Evolutionary conservation across 2,797 vertebrate genomes (phyloP).

Genomic region (Thamnophis elegans): DNA sequence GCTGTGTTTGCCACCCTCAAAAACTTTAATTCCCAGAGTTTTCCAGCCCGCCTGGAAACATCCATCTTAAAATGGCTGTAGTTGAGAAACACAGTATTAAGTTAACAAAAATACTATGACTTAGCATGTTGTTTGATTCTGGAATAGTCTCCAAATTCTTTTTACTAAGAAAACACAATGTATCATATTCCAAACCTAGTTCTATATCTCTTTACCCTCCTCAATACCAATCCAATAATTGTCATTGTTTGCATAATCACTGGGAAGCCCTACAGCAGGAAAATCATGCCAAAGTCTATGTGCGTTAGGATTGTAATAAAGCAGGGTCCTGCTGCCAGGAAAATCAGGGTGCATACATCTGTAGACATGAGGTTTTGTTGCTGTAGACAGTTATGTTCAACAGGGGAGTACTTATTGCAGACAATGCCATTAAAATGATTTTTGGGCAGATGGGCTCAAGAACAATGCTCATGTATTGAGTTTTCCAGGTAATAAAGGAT

Average conservation of each 20-base stretch:
- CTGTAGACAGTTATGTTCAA: neutral
- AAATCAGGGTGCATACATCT: neutral
- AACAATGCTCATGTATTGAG: neutral
- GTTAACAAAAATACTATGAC: neutral
- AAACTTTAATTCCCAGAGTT: neutral
- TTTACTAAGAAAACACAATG: neutral
- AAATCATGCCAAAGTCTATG: neutral
- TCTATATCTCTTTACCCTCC: neutral
- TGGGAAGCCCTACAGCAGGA: neutral
- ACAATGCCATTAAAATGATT: neutral
- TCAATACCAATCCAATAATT: neutral
- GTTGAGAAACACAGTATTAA: neutral
- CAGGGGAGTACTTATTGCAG: neutral
- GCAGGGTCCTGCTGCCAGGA: neutral
- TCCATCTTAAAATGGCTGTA: neutral
- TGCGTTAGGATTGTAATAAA: neutral
- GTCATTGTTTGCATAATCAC: neutral
- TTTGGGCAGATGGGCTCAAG: neutral
- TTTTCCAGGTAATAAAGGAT: neutral
- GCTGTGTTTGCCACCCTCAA: neutral
- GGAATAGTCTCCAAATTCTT: neutral
- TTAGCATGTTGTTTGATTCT: neutral
- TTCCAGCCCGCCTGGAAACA: neutral
- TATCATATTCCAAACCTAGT: neutral
- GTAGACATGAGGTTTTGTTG: neutral